Evolutionary conservation across 1,140 invertebrate species (phyloP), one percentile per base, ranked within the genome.

Genomic region (Meloidogyne hapla): DNA sequence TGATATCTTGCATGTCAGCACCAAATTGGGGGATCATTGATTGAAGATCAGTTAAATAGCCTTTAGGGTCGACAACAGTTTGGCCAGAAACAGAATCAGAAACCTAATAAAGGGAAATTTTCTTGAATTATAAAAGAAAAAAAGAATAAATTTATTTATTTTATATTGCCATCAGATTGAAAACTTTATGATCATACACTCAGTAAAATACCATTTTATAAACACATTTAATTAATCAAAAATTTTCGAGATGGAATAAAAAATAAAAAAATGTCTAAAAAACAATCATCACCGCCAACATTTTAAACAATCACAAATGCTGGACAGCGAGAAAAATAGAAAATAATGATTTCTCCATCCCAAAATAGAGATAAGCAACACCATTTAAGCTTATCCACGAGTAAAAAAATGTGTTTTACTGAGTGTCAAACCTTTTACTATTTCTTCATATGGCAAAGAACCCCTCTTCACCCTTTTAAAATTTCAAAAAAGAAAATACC

Each of bases 11-110:
- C 38, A 99, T 98, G 88, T 99, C 96, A 12, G 95, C 95, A 9
- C 95, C 95, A 88, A 97, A 95, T 21, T 94, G 94, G 0, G 96
- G 96, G 81, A 99, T 94, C 94, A 99, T 98, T 56, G 94, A 96
- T 86, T 99, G 95, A 40, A 99, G 89, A 89, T 99, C 96, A 5
- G 97, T 99, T 10, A 99, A 89, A 87, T 99, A 99, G 13, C 96
- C 96, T 89, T 99, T 99, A 0, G 97, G 96, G 90, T 99, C 97
- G 2, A 99, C 95, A 0, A 99, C 96, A 23, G 97, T 99, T 90
- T 99, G 97, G 5, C 97, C 97, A 38, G 93, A 93, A 1, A 99
- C 96, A 9, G 96, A 98, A 89, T 99, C 96, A 0, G 96, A 99
- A 15, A 96, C 93, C 88, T 89, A 26, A 76, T n/a, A 83, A 77